Evolutionary conservation across 1,140 invertebrate genomes (phyloP), one percentile per base, ranked within the genome.

Genomic region (Pemphigus obesinymphae): DNA sequence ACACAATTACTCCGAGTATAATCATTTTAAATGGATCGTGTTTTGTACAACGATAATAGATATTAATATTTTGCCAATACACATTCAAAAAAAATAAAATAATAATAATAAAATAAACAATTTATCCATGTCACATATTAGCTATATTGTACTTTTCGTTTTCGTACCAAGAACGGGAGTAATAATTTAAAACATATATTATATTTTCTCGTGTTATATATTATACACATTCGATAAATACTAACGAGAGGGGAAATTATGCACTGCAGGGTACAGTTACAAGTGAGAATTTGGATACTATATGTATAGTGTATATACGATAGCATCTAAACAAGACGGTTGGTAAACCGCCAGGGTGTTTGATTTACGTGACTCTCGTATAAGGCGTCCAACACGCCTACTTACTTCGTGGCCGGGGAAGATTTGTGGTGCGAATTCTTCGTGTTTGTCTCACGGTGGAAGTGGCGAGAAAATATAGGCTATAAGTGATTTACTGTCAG

Each of bases 321-420:
- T 76, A 58, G 20, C 10, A 76, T 76, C 73, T 76, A 34, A 58
- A 76, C 73, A 76, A 76, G 73, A 76, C 50, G 50, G 50, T 76
- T 76, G 73, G 50, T 76, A 76, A 76, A 76, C 73, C 50, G 73
- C 73, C 73, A 76, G 73, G 73, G 50, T 76, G 73, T 76, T 76
- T 76, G 73, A 76, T 76, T 76, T 76, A 76, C 73, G 73, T 31
- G 73, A 40, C 26, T 34, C 50, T 76, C 73, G 73, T 76, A 58
- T 76, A 76, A 55, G 48, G 50, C 50, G 20, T 55, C 48, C n/a
- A 53, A 58, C 73, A 76, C 73, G 73, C 73, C 73, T 58, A 76
- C 73, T 76, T 34, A 23, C 31, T 76, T 26, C 50, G 45, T 40
- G 73, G 73, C 31, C 50, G 11, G 73, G 73, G 50, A 76, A 55